Base-by-base conservation (phyloP, 2,797 vertebrate genomes). In the Ara ararauna region DNA sequence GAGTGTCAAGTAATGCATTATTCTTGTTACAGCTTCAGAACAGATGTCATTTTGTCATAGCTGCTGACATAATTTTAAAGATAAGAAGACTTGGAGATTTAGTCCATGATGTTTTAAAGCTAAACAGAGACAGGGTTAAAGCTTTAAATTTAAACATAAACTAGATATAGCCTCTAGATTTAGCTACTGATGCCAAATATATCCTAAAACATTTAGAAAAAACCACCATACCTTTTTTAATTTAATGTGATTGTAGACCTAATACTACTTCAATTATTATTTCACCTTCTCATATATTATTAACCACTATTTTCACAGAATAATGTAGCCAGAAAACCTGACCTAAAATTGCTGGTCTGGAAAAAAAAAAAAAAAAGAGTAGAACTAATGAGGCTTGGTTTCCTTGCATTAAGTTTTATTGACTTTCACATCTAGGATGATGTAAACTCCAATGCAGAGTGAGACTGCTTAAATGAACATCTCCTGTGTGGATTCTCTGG, bases 21-120 rank as follows among this genome's bases (percentile, higher is more conserved):
- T 91, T 71, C 86, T 65, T 76, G 40, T 48, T n/a, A 79, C 45
- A 87, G 89, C 72, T 60, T 48, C 90, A 42, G 90, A 96, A 74
- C 91, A 97, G 87, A 92, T 96, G 96, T 75, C 95, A 89, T 87
- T 95, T 95, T 96, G 87, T 94, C 93, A 93, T 77, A 89, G 84
- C 95, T 93, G 72, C 93, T 92, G 94, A 94, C 92, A 95, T 83
- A 95, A 84, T 95, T 96, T 86, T 89, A 73, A 90, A 89, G 94
- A 94, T 97, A 97, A 97, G 95, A 92, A 90, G 95, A 96, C 95
- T 96, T 83, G n/a, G 81, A 96, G 92, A 94, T 96, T 93, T 94
- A 94, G 70, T 29, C 47, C 32, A 2, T 68, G 80, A 90, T 89
- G 79, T 94, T 94, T 96, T 90, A 89, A 87, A 95, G 85, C 92